phyloP scores from a whole-genome alignment of 2,888 invertebrate genomes.

The Calliopum simillimum region DNA sequence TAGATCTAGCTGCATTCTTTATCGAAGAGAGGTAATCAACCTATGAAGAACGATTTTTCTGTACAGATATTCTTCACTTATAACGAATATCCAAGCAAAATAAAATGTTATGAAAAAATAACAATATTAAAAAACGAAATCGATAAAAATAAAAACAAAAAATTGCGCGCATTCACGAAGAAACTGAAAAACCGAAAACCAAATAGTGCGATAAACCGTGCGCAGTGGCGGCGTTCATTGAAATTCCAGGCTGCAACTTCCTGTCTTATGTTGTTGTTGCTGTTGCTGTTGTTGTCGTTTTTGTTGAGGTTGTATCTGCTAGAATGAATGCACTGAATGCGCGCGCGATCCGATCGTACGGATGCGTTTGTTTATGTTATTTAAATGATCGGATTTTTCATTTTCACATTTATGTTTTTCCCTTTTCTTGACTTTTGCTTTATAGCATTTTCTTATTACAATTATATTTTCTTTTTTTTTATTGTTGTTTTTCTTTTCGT shows the following conservation, averaged over 20 bases:
- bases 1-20: too few relatives aligned
- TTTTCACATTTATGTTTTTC: too few relatives aligned
- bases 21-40: too few relatives aligned
- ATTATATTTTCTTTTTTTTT: neutral
- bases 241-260: slow-evolving; percentile 42
- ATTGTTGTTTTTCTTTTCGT: neutral
- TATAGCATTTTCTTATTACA: too few relatives aligned
- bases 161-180: neutral
- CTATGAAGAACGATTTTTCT: too few relatives aligned
- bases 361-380: neutral
- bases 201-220: neutral
- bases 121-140: neutral
- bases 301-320: neutral
- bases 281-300: neutral
- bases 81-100: too few relatives aligned
- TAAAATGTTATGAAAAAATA: neutral
- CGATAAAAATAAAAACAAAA: neutral
- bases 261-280: slow-evolving; percentile 21
- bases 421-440: too few relatives aligned
- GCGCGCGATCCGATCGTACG: neutral
- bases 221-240: slow-evolving; percentile 18
- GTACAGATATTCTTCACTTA: too few relatives aligned
- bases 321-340: slow-evolving; percentile 8
- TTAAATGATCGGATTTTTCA: too few relatives aligned
- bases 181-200: too few relatives aligned